Evolutionary conservation across 2,888 invertebrate species (phyloP), one percentile per base, ranked within the genome.

Genomic region (Tetrapedia diversipes): DNA sequence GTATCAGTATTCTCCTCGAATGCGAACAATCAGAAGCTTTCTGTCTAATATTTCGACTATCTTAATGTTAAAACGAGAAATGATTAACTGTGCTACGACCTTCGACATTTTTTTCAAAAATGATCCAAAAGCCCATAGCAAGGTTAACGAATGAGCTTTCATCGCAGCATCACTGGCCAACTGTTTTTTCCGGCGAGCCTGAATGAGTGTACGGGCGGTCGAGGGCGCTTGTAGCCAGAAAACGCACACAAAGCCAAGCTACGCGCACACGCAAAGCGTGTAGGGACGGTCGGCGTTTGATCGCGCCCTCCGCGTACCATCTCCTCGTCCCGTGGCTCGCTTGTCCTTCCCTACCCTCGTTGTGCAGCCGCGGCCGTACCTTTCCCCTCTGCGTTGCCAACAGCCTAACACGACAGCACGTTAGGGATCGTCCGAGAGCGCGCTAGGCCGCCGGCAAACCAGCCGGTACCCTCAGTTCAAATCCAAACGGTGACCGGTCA

Each of bases 391-490:
- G 59, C 66, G 61, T 64, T 53, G 39, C 77, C 56, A 60, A 16
- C 37, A 63, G 54, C 67, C 32, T 57, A 72, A 43, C 66, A 64
- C 39, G 59, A 64, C 54, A 64, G 71, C 70, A 67, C 34, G 64
- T 65, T 74, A 69, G 54, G 68, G 69, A 61, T 56, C 29, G 61
- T 60, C 51, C 43, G 54, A 22, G n/a, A 32, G 32, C 57, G 74
- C 67, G n/a, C n/a, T n/a, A 27, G n/a, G 45, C 66, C 39, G 63
- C 24, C 57, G 24, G 19, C 47, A 57, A 49, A 37, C 16, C 57
- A 63, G 63, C 51, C 61, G 54, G 60, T 69, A 69, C 71, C 76
- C 39, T 71, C 81, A 81, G 81, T 82, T 79, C 68, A 74, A 75
- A 79, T 67, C 79, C 66, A 76, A 78, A 81, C 81, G 79, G 54